These are phyloP conservation scores for Manis crassicaudata DNA, from an alignment of 2,797 vertebrate species.

Conservation along the genomic window DNA sequence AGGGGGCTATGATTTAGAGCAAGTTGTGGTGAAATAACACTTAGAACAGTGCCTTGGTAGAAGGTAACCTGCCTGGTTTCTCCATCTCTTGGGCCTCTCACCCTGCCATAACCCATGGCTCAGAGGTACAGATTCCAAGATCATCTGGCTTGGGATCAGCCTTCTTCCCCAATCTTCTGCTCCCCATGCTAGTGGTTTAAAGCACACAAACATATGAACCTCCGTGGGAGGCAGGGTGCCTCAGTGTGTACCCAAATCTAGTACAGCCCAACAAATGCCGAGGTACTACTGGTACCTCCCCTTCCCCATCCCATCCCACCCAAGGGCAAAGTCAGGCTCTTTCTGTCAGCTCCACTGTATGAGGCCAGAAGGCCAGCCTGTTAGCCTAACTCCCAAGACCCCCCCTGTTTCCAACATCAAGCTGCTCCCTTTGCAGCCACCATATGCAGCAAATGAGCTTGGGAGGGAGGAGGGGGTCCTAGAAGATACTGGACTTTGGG, in stretches of 20 bases:
- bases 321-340: background rate
- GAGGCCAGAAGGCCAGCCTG: background rate
- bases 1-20: background rate
- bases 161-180: background rate
- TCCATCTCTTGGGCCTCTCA: background rate
- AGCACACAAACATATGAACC: background rate
- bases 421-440: background rate
- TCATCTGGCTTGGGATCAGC: background rate
- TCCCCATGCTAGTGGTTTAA: background rate
- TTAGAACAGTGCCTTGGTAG: background rate
- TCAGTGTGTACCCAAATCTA: background rate
- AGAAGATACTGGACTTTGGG: slow-evolving; percentile 11
- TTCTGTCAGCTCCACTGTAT: background rate
- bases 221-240: background rate
- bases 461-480: background rate
- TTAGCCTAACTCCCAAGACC: background rate
- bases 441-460: background rate
- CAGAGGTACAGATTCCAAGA: background rate
- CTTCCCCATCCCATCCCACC: background rate
- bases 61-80: background rate
- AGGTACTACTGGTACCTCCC: too few species aligned
- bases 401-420: background rate
- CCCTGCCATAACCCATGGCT: background rate
- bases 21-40: background rate
- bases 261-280: background rate